phyloP scores from a whole-genome alignment of 2,113 vertebrate species.

The Seriola quinqueradiata region DNA sequence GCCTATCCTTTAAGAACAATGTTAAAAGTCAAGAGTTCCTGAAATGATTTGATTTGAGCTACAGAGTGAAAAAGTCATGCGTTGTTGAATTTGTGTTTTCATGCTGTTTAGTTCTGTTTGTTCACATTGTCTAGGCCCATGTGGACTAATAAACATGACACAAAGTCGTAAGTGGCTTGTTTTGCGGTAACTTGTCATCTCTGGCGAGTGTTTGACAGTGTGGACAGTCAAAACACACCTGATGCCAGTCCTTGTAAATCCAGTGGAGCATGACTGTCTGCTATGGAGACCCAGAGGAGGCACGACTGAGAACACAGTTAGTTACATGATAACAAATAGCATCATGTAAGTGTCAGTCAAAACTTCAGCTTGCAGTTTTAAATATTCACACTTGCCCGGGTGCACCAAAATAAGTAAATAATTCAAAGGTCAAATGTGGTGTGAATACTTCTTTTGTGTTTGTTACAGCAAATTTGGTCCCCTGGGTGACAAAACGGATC shows the following conservation, averaged over 20 bases:
- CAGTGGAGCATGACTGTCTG: slow-evolving; percentile 21
- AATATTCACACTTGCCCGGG: not conserved
- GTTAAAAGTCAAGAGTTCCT: no score
- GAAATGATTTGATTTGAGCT: no score
- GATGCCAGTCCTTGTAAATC: slow-evolving; percentile 22
- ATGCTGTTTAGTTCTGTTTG: not conserved
- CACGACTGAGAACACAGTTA: slow-evolving; percentile 20
- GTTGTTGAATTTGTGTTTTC: not conserved
- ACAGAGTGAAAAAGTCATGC: no score
- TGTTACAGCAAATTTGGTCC: not conserved
- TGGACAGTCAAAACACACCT: slow-evolving; percentile 24
- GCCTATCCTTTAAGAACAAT: no score
- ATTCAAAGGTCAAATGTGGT: slow-evolving; percentile 7
- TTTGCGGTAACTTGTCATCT: slow-evolving; percentile 1
- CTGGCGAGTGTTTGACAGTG: slow-evolving; percentile 3
- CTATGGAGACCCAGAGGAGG: slow-evolving; percentile 1
- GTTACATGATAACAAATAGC: slow-evolving; percentile 15
- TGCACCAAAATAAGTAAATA: slow-evolving; percentile 7
- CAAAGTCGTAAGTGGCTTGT: not conserved
- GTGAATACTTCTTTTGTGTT: not conserved
- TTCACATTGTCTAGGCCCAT: not conserved
- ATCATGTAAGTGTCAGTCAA: slow-evolving; percentile 12
- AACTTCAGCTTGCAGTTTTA: slow-evolving; percentile 6
- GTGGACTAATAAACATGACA: not conserved
- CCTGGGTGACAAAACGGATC: not conserved